Base-by-base conservation (phyloP, 2,888 invertebrate species). In the Tinea semifulvella region DNA sequence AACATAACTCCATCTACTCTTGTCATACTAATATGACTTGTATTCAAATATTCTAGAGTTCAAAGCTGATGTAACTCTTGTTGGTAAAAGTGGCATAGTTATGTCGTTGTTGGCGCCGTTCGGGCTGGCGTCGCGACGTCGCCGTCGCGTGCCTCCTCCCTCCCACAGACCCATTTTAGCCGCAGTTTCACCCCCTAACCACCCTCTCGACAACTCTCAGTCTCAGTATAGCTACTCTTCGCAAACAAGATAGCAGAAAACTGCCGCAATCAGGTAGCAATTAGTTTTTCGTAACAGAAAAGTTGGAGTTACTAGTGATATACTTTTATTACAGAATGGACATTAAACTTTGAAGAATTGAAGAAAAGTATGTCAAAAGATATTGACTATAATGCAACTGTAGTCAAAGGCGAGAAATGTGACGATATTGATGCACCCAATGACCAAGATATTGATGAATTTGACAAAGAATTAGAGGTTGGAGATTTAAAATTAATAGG, bases 71-170 rank as follows among this genome's bases (percentile, higher is more conserved):
- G 13, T 36, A 5, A 31, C 5, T 31, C 6, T 31, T 22, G 22
- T 22, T 22, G 8, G 5, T 22, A 7, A 5, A 22, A 22, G 14
- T 16, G 2, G 14, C 17, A 58, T 49, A 53, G 56, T 62, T 57
- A 55, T 58, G 66, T 57, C 58, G 62, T 42, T 47, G 53, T 48
- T 56, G 77, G 76, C 77, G 76, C 74, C 80, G 60, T 68, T 55
- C 70, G 56, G 76, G 60, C 76, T 77, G 80, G 77, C 80, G 80
- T 71, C 80, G 70, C 67, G 77, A 64, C 75, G 77, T 67, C 76
- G 73, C 67, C 59, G 54, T 28, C 50, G 45, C 44, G 46, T 48
- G 55, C 48, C 56, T 52, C 59, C 50, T 10, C 5, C 18, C 7
- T 31, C 14, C 13, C 6, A 2, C 31, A 22, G 13, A 11, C 31